Evolutionary conservation across 2,797 vertebrate genomes (phyloP).

Genomic region (Acrocephalus scirpaceus): DNA sequence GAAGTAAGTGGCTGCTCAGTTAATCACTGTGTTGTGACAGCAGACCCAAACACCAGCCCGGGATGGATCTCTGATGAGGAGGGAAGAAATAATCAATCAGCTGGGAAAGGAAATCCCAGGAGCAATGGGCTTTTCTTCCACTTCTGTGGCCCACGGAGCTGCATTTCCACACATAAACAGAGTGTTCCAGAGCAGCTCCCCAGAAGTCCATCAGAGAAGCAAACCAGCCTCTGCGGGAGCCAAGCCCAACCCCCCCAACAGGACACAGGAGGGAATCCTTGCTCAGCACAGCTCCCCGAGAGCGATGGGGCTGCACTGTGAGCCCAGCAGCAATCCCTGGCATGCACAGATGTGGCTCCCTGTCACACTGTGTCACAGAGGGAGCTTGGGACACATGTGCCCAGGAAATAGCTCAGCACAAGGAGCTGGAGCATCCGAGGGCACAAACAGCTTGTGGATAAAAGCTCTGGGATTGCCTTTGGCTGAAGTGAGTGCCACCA

Average conservation of each 20-base stretch:
- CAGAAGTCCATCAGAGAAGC: background rate
- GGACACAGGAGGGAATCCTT: background rate
- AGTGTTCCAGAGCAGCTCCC: background rate
- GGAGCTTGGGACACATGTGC: rapidly evolving
- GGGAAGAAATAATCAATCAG: slow-evolving; percentile 19
- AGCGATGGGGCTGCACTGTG: background rate
- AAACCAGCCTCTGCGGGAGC: background rate
- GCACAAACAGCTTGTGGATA: background rate
- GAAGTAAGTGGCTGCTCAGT: background rate
- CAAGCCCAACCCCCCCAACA: background rate
- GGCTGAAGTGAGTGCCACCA: background rate
- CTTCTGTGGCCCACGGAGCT: background rate
- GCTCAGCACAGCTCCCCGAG: background rate
- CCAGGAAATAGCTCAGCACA: background rate
- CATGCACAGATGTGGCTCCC: background rate
- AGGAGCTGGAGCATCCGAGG: background rate
- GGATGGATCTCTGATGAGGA: background rate
- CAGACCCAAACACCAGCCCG: background rate
- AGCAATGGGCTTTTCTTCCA: background rate
- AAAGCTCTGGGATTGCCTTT: background rate
- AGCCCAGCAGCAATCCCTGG: background rate
- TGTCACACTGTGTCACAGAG: background rate
- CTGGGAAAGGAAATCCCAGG: slow-evolving; percentile 24
- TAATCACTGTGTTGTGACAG: slow-evolving; percentile 22
- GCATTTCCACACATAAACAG: background rate